Evolutionary conservation across 2,888 invertebrate genomes (phyloP).

Genomic region (Himalopsyche kuldschensis): DNA sequence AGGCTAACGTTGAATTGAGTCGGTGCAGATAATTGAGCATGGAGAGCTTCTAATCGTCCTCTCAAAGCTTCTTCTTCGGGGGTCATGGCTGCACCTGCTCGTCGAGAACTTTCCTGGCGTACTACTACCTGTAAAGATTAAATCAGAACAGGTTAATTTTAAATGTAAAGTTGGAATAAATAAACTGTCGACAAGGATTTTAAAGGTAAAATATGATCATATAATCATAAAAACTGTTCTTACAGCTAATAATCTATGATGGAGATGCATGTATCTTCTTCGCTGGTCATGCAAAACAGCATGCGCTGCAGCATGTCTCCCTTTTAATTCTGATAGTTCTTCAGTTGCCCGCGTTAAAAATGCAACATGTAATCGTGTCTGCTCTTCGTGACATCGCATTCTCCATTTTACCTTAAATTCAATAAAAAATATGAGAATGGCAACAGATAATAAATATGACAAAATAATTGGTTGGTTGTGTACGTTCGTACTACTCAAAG

Average conservation of each 20-base stretch:
- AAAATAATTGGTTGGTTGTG: no score
- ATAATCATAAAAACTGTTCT: conserved; percentile 4
- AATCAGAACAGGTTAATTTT: background rate
- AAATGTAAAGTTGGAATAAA: no score
- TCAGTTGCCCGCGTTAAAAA: conserved; percentile 78
- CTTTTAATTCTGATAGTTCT: conserved; percentile 76
- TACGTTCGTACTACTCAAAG: no score
- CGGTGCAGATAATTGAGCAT: conserved; percentile 85
- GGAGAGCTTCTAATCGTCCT: conserved; percentile 82
- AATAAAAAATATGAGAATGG: background rate
- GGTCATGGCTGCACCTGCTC: conserved; percentile 82
- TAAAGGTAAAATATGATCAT: no score
- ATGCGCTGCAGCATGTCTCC: conserved; percentile 77
- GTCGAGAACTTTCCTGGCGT: conserved; percentile 85
- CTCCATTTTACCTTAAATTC: conserved; percentile 67
- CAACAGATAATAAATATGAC: no score
- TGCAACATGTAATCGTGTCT: conserved; percentile 79
- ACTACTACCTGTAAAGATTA: conserved; percentile 69
- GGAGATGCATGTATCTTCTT: conserved; percentile 76
- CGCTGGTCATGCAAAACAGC: conserved; percentile 82
- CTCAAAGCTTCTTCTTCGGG: conserved; percentile 90
- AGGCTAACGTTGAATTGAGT: conserved; percentile 83
- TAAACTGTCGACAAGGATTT: no score
- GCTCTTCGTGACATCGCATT: conserved; percentile 80
- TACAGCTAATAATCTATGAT: conserved; percentile 83